Evolutionary conservation across 2,113 vertebrate genomes (phyloP).

Genomic region (Bucco capensis): DNA sequence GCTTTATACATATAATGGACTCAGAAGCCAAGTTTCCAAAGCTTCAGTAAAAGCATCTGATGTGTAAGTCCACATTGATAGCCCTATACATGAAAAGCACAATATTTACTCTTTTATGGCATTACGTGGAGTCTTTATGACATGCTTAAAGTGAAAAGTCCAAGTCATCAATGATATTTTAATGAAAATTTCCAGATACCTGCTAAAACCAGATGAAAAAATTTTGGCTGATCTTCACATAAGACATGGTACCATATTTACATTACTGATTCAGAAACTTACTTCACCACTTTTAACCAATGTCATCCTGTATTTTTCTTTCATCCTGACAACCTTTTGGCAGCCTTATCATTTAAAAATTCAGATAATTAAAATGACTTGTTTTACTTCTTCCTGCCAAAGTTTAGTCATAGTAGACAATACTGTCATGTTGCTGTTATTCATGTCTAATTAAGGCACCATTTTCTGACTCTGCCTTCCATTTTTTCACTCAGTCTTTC

Average conservation of each 20-base stretch:
- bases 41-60: neutral
- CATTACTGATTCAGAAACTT: neutral
- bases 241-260: neutral
- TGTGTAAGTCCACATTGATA: neutral
- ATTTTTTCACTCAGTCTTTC: neutral
- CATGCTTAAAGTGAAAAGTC: neutral
- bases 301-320: neutral
- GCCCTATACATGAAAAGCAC: neutral
- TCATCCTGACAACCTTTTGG: neutral
- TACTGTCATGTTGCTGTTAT: neutral
- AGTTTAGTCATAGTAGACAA: neutral
- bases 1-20: neutral
- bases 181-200: neutral
- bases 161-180: neutral
- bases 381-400: neutral
- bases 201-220: neutral
- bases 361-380: neutral
- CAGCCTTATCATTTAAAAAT: neutral
- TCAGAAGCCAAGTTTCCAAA: neutral
- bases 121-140: neutral
- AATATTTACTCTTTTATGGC: neutral
- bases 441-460: neutral
- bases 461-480: neutral
- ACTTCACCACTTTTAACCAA: neutral
- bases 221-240: neutral